Base-by-base conservation (phyloP, 2,888 invertebrate genomes). In the Metacarcinus magister region DNA sequence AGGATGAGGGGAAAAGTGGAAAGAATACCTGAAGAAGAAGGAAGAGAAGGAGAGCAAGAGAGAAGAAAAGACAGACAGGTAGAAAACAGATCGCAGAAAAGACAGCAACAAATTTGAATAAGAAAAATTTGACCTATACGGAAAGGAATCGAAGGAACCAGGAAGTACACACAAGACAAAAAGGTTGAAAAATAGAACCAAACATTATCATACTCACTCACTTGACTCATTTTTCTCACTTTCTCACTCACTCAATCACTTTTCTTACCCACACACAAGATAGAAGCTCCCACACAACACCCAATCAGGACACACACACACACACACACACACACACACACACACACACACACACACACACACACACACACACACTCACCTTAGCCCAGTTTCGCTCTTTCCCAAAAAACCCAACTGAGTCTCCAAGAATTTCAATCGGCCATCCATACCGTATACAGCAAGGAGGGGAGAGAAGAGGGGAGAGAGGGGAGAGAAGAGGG, bases 311-410 rank as follows among this genome's bases (percentile, higher is more conserved):
- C 54, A n/a, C 2, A 67, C 0, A 67, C 67, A 67, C 67, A 67
- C 67, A 67, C 67, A 67, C 67, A 67, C 67, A 67, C 23, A n/a
- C 67, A 67, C 67, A 67, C 67, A 67, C 67, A 67, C 67, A 67
- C 67, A 67, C n/a, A n/a, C 67, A 2, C 10, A 23, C n/a, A 23
- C 67, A 67, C 19, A 7, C 19, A 7, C 16, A 23, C 54, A 7
- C 54, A 19, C 16, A 67, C 67, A 67, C 67, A 67, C 67, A 67
- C 5, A 23, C 67, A 23, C 67, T 67, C 67, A 5, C 67, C 67
- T 23, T n/a, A 19, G 67, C 67, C 67, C 67, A 67, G 16, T n/a
- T n/a, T 67, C 67, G n/a, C n/a, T 67, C 67, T n/a, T 67, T 67
- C 67, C 16, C 54, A 10, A 10, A 54, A 54, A 54, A 54, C n/a